Evolutionary conservation across 1,140 invertebrate species (phyloP), one percentile per base, ranked within the genome.

Genomic region (Drosophila tropicalis): DNA sequence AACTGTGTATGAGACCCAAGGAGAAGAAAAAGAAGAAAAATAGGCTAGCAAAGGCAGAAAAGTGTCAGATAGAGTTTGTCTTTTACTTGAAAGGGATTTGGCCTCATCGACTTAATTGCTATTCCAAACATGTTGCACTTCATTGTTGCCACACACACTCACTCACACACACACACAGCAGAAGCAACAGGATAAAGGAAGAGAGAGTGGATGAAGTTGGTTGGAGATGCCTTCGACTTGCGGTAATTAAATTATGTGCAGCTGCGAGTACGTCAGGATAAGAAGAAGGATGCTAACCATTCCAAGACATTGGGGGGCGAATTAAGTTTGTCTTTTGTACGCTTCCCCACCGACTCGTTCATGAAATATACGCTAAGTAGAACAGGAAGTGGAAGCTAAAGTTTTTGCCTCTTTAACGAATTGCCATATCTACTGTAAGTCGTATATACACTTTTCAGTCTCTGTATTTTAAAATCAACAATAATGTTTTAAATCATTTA

Each of bases 231-330:
- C 66, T 70, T 71, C 64, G 68, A 76, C 73, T 70, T 81, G 84
- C 66, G 80, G 77, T 89, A 89, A 89, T 89, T 89, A 81, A 89
- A 89, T 89, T 80, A 89, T 81, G 79, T 82, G 72, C 63, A 86
- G 40, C 72, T 79, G 60, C 58, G 65, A 39, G 29, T 3, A 29
- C 6, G 29, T 5, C 29, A 29, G 29, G 29, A 29, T 29, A 6
- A 29, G 12, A 67, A 58, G 47, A 58, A 54, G 5, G 41, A 15
- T 7, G 6, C 61, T 63, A 25, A n/a, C 29, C 25, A 34, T 34
- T 57, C 44, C 5, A 62, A 72, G 72, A 72, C 63, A 66, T 61
- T 62, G 70, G 56, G 56, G 62, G 62, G 66, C 70, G 73, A 77
- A 73, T 77, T 69, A 69, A 70, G 70, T 74, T 77, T 74, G 75